Evolutionary conservation across 35 echinoderm and acorn worm species (phyloP), one percentile per base, ranked within the genome.

Genomic region (Hemicentrotus pulcherrimus): DNA sequence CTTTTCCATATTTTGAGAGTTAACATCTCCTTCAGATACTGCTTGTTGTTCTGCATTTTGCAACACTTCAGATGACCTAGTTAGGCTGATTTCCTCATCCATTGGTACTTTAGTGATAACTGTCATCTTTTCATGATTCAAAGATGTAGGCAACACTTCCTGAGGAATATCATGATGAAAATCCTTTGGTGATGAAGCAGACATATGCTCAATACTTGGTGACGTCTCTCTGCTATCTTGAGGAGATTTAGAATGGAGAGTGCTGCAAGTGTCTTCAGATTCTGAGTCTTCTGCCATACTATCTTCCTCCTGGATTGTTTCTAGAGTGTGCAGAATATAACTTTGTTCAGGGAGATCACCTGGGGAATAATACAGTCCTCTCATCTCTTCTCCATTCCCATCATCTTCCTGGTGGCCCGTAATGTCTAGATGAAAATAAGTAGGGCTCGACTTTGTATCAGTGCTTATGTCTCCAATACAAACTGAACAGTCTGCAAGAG

Each of bases 181-280:
- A 41, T 90, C 32, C n/a, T 32, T 4, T 41, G 88, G 88, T 45
- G 88, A 90, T 41, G 88, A 18, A 24, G 32, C 32, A 4, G 32
- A 90, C 32, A 90, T 90, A 16, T 90, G 32, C 32, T 90, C 88
- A 41, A 47, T 22, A 33, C 18, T 58, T 47, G 91, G 91, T 24
- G 91, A 93, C 19, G 47, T 9, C 16, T 19, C 48, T 50, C 91
- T 32, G 31, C 91, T 93, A 93, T 93, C 48, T 31, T 24, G 91
- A 46, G 91, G 48, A 30, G 91, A 58, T 13, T n/a, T 13, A 50
- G 91, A 48, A 58, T 93, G 91, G 10, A 93, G 48, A 93, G 91
- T 93, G 91, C 91, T 93, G 46, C 91, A 93, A 31, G 91, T 93
- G 32, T 93, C 91, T 50, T 32, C 91, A 50, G 91, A 93, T 48